Conservation (phyloP, 2,113 vertebrate genomes). For the Morphnarchus princeps region DNA sequence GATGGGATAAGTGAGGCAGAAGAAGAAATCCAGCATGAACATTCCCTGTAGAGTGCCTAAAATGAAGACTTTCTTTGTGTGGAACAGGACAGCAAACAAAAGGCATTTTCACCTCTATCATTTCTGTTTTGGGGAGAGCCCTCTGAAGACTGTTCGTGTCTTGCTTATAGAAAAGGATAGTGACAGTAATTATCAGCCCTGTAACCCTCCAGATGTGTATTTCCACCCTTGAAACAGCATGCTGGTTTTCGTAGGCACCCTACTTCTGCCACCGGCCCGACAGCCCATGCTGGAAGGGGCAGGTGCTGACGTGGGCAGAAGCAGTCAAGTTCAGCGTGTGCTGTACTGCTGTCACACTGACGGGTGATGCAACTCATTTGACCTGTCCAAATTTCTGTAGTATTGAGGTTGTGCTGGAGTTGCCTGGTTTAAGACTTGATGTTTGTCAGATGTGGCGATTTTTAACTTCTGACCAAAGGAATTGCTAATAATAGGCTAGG, state of each 20-base stretch:
- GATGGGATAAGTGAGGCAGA: not conserved
- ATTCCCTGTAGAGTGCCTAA: not conserved
- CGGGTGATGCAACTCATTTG: not conserved
- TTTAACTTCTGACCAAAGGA: not conserved
- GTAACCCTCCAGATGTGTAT: not conserved
- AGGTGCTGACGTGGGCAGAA: not conserved
- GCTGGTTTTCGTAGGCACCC: not conserved
- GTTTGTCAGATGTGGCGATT: fast-evolving
- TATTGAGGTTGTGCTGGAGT: not conserved
- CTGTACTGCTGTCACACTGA: fast-evolving
- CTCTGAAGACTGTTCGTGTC: not conserved
- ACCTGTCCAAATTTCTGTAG: not conserved
- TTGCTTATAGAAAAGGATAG: not conserved
- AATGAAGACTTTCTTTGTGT: not conserved
- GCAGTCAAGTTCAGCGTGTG: fast-evolving
- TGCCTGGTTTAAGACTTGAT: not conserved
- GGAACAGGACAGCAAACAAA: not conserved
- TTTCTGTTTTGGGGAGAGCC: not conserved
- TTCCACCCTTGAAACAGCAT: not conserved
- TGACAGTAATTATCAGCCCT: not conserved
- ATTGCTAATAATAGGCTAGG: not conserved
- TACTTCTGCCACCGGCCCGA: not conserved
- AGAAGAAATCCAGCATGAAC: not conserved
- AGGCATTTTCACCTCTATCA: not conserved
- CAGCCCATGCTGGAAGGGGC: not conserved